Percentiles rank a stretch among this genome's conserved stretches.
These are phyloP conservation scores for Aelia acuminata DNA, from an alignment of 2,888 invertebrate genomes.

Conservation along the genomic window DNA sequence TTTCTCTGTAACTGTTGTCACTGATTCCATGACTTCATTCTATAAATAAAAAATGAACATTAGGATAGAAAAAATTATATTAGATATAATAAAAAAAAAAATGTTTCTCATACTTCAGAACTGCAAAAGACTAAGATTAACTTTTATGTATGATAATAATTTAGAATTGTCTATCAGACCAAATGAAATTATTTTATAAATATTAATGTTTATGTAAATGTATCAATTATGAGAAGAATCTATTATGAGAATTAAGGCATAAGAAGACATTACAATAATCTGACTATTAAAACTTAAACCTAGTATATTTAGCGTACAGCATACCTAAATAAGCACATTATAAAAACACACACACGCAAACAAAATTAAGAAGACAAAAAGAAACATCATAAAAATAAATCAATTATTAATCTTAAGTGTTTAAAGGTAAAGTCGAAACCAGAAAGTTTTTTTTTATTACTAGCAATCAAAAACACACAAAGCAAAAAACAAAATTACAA, in stretches of 20 bases:
- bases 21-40: conserved; percentile 62
- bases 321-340: neutral
- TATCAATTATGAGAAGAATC: neutral
- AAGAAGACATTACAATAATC: neutral
- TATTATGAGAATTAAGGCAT: neutral
- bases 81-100: neutral
- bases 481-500: neutral
- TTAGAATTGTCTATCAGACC: neutral
- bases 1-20: conserved; percentile 65
- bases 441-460: neutral
- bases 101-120: neutral
- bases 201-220: neutral
- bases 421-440: neutral
- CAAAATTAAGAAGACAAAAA: neutral
- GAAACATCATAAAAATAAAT: neutral
- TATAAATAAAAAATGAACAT: conserved; percentile 19
- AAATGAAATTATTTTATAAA: neutral
- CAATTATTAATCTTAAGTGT: neutral
- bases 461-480: neutral
- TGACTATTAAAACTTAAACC: neutral
- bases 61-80: neutral
- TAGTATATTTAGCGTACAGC: neutral
- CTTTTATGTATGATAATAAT: neutral
- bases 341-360: no score
- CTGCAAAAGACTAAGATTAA: neutral